Percentiles rank a stretch among this genome's conserved stretches.
These are phyloP conservation scores for Aurelia coerulea DNA, from an alignment of 30 jellyfish, hydroid and myxozoan species.

Conservation along the genomic window DNA sequence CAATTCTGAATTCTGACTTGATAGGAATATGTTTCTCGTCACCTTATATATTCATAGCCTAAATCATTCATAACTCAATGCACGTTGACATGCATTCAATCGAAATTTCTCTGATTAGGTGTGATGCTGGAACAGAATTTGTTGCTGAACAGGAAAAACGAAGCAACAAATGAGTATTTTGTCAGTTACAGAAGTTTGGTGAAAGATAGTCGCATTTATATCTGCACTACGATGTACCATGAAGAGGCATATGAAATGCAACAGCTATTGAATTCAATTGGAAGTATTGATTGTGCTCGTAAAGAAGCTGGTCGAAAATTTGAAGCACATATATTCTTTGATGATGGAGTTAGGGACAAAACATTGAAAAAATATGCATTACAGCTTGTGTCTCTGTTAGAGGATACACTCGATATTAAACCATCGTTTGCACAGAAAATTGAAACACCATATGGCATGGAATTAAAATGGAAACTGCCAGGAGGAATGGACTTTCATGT, in stretches of 20 bases:
- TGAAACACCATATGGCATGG: slow-evolving; percentile 91
- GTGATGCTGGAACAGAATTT: slow-evolving; percentile 88
- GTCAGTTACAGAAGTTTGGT: slow-evolving; percentile 85
- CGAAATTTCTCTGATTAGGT: slow-evolving; percentile 26
- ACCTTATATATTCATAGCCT: too few relatives aligned
- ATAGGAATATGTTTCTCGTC: too few relatives aligned
- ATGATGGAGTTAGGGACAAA: slow-evolving; percentile 92
- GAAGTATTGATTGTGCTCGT: slow-evolving; percentile 93
- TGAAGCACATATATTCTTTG: slow-evolving; percentile 91
- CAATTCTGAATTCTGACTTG: too few relatives aligned
- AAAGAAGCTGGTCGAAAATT: slow-evolving; percentile 79
- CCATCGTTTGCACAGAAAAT: slow-evolving; percentile 75
- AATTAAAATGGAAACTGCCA: slow-evolving; percentile 86
- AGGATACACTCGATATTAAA: slow-evolving; percentile 59
- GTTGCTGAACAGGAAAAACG: slow-evolving; percentile 85
- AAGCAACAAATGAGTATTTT: slow-evolving; percentile 85
- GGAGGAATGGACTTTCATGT: slow-evolving; percentile 92
- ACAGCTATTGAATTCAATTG: slow-evolving; percentile 81
- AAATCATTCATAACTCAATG: too few relatives aligned
- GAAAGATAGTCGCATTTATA: slow-evolving; percentile 80
- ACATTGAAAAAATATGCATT: slow-evolving; percentile 83
- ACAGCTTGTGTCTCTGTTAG: slow-evolving; percentile 82
- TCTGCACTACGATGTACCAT: slow-evolving; percentile 97
- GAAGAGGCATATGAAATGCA: slow-evolving; percentile 95
- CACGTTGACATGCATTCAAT: too few relatives aligned